Base-by-base conservation (phyloP, 1,140 invertebrate genomes). In the Oedothorax gibbosus region DNA sequence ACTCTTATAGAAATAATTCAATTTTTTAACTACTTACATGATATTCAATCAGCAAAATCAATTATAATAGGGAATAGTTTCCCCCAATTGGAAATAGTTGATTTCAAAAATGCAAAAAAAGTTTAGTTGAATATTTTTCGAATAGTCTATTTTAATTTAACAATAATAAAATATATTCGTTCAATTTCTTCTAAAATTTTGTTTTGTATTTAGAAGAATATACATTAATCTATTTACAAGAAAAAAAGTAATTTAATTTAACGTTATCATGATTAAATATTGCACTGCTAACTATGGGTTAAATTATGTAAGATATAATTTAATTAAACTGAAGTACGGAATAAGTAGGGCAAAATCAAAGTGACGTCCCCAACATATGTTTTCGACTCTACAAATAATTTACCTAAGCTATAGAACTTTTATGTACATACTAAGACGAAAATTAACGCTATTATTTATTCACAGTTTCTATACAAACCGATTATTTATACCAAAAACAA, bases 351-450 rank as follows among this genome's bases (percentile, higher is more conserved):
- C 69, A 51, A 53, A 54, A 71, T 20, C 12, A 60, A 60, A 60
- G 57, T 60, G n/a, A 12, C 7, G 12, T 71, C 50, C 54, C 50
- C 54, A 71, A 53, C n/a, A 71, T 49, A 51, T 71, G 20, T 51
- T n/a, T 71, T 71, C 0, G 54, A 71, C 11, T 75, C 57, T 64
- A 64, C 65, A 77, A 77, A 77, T 77, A 64, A 77, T 62, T 77
- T 51, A 2, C 35, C 75, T 77, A 77, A 15, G 51, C 75, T 77
- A 77, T 64, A 5, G 35, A 77, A 49, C 75, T 77, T 64, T 77
- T 77, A 77, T 77, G 75, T 77, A 77, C 75, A 64, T 77, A 77
- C 15, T 62, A 64, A 77, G 50, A 60, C 35, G 18, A 77, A 77
- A 77, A 77, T 77, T 56, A 77, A 77, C 35, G 35, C 62, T 77